Base-by-base conservation (phyloP, 1,140 invertebrate species). In the Cydia strobilella region DNA sequence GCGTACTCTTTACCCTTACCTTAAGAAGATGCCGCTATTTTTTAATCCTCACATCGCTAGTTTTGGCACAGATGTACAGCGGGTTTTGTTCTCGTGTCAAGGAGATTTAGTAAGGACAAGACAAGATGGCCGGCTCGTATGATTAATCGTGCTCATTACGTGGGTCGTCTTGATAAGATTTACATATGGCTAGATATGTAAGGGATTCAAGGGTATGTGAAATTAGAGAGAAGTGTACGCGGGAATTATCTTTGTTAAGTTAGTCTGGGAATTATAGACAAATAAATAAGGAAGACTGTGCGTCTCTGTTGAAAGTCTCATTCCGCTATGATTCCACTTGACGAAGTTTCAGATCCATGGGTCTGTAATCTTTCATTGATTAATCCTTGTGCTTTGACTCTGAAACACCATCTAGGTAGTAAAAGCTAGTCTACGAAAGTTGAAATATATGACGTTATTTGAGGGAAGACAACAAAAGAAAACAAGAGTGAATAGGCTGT, bases 121-220 rank as follows among this genome's bases (percentile, higher is more conserved):
- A 73, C 77, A 83, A 80, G 84, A 84, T 80, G 80, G 77, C 69
- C 75, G 79, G 72, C 76, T 80, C 76, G 74, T 75, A 80, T 90
- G 86, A 90, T 91, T 90, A 91, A 90, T 91, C 87, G 86, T 84
- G 51, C 80, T 86, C 77, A 87, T 88, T 88, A 90, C 79, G 76
- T 74, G 77, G 27, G 65, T 69, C 63, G 23, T 66, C 65, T 69
- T 39, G 65, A 66, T 66, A 6, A 69, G 65, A 69, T 69, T 69
- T 69, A 69, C 65, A 69, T 35, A 35, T 69, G 65, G 15, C n/a
- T 69, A 42, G 62, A 54, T 59, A 59, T 59, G 20, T 59, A n/a
- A 51, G 48, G 54, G 54, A 59, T 23, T 59, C 54, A 59, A 59
- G 54, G 54, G 20, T 59, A 59, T 59, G 20, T 59, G 54, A 59